These are phyloP conservation scores for Acropora tenuis DNA, from an alignment of 64 coral and sea anemone genomes.

Conservation along the genomic window DNA sequence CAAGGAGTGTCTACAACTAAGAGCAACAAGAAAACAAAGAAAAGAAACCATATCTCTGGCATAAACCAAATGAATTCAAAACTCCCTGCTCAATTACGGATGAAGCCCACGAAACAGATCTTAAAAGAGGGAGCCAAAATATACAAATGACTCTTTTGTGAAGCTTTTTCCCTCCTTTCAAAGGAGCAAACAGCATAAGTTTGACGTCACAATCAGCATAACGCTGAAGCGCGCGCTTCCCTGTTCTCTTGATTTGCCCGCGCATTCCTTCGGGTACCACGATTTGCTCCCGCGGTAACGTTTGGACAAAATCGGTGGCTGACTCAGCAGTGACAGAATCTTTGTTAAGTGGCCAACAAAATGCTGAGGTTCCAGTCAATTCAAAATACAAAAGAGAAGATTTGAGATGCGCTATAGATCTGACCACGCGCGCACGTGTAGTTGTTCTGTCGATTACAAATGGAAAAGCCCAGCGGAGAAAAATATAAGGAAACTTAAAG, in stretches of 20 bases:
- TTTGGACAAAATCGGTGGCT: not conserved
- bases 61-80: too few relatives aligned
- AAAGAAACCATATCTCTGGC: too few relatives aligned
- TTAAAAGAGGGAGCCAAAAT: not conserved
- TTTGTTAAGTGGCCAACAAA: too few relatives aligned
- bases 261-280: not conserved
- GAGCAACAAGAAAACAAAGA: too few relatives aligned
- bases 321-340: not conserved
- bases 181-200: not conserved
- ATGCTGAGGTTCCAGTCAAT: too few relatives aligned
- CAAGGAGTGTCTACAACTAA: too few relatives aligned
- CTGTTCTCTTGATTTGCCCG: not conserved
- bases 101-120: not conserved
- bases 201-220: constrained; percentile 12
- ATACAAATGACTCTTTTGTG: not conserved
- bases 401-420: too few relatives aligned
- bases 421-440: too few relatives aligned
- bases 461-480: too few relatives aligned
- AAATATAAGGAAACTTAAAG: too few relatives aligned
- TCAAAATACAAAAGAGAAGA: too few relatives aligned
- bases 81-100: not conserved
- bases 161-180: not conserved
- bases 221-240: not conserved
- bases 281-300: not conserved
- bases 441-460: too few relatives aligned